Evolutionary conservation across 1,140 invertebrate genomes (phyloP).

Genomic region (Catajapyx aquilonaris): DNA sequence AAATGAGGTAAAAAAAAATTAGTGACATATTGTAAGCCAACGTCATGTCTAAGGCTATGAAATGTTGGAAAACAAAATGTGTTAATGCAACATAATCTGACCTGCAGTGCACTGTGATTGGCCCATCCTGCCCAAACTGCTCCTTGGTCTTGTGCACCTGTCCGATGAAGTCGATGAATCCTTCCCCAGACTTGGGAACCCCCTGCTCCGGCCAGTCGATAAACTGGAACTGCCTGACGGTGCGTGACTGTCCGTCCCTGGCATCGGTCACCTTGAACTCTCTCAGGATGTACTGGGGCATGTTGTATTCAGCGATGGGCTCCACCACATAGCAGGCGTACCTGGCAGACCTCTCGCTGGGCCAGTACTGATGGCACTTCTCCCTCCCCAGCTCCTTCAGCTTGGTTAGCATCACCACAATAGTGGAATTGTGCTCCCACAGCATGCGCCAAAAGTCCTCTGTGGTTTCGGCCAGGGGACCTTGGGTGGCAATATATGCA

Average conservation of each 20-base stretch:
- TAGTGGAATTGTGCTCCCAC: slow-evolving; percentile 99
- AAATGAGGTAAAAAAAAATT: no score
- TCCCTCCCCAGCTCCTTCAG: slow-evolving; percentile 92
- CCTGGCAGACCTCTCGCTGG: slow-evolving; percentile 80
- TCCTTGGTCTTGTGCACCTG: slow-evolving; percentile 99
- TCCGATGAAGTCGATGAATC: slow-evolving; percentile 94
- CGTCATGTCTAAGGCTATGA: no score
- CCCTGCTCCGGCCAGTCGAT: slow-evolving; percentile 98
- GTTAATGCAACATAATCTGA: slow-evolving; percentile 16
- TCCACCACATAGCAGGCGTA: slow-evolving; percentile 97
- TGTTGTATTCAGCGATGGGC: slow-evolving; percentile 97
- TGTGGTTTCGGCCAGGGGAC: slow-evolving; percentile 82
- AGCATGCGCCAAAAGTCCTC: slow-evolving; percentile 99
- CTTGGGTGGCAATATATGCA: slow-evolving; percentile 96
- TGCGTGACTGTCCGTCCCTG: slow-evolving; percentile 83
- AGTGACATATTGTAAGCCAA: no score
- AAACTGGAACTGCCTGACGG: slow-evolving; percentile 96
- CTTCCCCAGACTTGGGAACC: slow-evolving; percentile 91
- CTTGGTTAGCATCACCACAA: slow-evolving; percentile 97
- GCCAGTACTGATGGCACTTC: slow-evolving; percentile 99
- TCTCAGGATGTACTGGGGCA: slow-evolving; percentile 94
- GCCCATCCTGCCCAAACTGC: slow-evolving; percentile 97
- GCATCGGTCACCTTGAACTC: slow-evolving; percentile 96
- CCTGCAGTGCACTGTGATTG: slow-evolving; percentile 97
- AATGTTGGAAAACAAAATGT: slow-evolving; percentile 2